These are phyloP conservation scores for Gastrophysa polygoni DNA, from an alignment of 2,888 invertebrate genomes.

Conservation along the genomic window DNA sequence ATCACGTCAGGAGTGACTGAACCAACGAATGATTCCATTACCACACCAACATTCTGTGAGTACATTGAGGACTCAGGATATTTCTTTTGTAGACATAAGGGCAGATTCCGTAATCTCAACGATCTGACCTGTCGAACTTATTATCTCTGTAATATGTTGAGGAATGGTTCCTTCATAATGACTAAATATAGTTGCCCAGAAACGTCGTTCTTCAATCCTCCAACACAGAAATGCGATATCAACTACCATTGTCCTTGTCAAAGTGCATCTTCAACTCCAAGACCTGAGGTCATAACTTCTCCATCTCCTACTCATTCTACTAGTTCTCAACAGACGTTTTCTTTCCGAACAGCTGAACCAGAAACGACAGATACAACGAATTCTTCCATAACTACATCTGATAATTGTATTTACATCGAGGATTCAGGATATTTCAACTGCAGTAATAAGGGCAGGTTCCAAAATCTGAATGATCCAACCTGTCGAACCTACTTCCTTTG, in stretches of 20 bases:
- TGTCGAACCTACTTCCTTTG: constrained; percentile 57
- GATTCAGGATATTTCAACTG: constrained; percentile 31
- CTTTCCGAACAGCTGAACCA: too few relatives aligned
- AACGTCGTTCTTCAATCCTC: constrained; percentile 55
- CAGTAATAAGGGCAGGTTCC: constrained; percentile 31
- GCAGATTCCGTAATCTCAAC: constrained; percentile 27
- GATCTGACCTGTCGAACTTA: constrained; percentile 51
- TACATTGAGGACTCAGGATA: constrained; percentile 19
- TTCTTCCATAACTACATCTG: too few relatives aligned
- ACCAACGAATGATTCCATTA: too few relatives aligned
- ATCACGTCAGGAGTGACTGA: background rate
- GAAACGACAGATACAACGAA: too few relatives aligned
- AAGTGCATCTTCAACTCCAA: background rate
- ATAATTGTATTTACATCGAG: too few relatives aligned
- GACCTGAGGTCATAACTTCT: too few relatives aligned
- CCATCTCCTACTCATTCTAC: background rate
- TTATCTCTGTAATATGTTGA: constrained; percentile 54
- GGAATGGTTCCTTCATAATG: constrained; percentile 50
- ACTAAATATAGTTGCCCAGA: constrained; percentile 37
- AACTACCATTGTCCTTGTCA: constrained; percentile 52
- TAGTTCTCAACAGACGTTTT: too few relatives aligned
- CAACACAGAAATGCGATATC: constrained; percentile 53
- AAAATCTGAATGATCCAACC: constrained; percentile 41
- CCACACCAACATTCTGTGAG: background rate
- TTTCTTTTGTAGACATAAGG: constrained; percentile 26